These are phyloP conservation scores for Drosophila macrospina DNA, from an alignment of 2,888 invertebrate genomes.

Conservation along the genomic window DNA sequence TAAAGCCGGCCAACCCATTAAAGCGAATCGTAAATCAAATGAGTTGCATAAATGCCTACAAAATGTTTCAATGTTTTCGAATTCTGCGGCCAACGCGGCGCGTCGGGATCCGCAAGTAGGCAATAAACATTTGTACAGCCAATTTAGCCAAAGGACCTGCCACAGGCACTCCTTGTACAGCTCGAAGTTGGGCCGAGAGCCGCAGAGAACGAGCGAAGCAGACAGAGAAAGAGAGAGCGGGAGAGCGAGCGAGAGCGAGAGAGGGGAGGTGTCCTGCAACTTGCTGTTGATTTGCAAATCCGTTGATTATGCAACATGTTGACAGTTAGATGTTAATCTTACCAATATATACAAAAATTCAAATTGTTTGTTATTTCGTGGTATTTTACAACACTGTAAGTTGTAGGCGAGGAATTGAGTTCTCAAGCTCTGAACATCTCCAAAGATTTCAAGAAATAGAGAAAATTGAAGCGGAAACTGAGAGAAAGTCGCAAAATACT, in stretches of 20 bases:
- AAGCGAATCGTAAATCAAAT: conserved; percentile 75
- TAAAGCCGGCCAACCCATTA: conserved; percentile 61
- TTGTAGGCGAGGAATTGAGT: too few relatives aligned
- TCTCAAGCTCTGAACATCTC: too few relatives aligned
- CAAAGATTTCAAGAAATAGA: too few relatives aligned
- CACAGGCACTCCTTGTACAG: conserved; percentile 11
- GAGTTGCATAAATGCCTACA: conserved; percentile 77
- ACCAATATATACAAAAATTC: background rate
- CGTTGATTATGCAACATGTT: conserved; percentile 29
- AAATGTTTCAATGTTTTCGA: conserved; percentile 77
- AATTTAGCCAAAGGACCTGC: conserved; percentile 33
- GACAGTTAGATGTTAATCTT: conserved; percentile 13
- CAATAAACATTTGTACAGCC: conserved; percentile 61
- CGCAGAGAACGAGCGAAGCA: background rate
- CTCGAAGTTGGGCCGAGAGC: background rate
- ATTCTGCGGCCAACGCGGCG: conserved; percentile 56
- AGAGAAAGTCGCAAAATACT: too few relatives aligned
- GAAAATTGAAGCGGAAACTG: too few relatives aligned
- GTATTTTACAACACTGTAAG: conserved; percentile 11
- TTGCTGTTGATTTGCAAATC: conserved; percentile 34
- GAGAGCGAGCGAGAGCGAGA: too few relatives aligned
- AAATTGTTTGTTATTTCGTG: too few relatives aligned
- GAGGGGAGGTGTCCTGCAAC: background rate
- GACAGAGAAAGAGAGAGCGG: background rate
- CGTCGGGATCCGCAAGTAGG: conserved; percentile 41